A percentile compares a stretch with the other conserved stretches of the same genome.
Evolutionary conservation across 2,888 invertebrate genomes (phyloP).

Genomic region (Seira musarum): DNA sequence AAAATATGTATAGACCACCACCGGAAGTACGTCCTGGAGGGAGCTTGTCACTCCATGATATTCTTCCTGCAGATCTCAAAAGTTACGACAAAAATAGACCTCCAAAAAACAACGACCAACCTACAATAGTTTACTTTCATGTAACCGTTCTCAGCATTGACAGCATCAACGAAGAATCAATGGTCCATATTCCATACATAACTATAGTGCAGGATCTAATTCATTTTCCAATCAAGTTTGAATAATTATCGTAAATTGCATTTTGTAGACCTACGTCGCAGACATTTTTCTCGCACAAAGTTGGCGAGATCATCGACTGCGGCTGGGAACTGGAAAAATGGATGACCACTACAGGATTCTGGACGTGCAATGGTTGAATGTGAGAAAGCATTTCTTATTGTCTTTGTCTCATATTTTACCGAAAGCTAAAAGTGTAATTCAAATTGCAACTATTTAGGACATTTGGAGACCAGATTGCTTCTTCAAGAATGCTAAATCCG

Average conservation of each 20-base stretch:
- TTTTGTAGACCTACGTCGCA: slow-evolving; percentile 88
- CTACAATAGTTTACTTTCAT: slow-evolving; percentile 91
- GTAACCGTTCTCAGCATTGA: slow-evolving; percentile 92
- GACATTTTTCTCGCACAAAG: slow-evolving; percentile 94
- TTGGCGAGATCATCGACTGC: slow-evolving; percentile 90
- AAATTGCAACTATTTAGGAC: slow-evolving; percentile 75
- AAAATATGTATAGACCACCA: slow-evolving; percentile 54
- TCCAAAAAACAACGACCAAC: slow-evolving; percentile 87
- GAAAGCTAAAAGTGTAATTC: background rate
- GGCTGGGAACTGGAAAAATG: slow-evolving; percentile 92
- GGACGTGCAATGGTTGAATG: slow-evolving; percentile 86
- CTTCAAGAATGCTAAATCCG: slow-evolving; percentile 94
- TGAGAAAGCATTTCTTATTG: slow-evolving; percentile 36
- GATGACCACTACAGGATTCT: slow-evolving; percentile 91
- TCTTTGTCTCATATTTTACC: too few species aligned
- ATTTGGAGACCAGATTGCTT: slow-evolving; percentile 96
- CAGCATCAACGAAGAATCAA: slow-evolving; percentile 96
- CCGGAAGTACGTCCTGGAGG: slow-evolving; percentile 60
- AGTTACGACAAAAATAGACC: slow-evolving; percentile 92
- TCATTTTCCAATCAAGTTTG: too few species aligned
- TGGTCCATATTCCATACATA: too few species aligned
- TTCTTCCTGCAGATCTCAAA: slow-evolving; percentile 87
- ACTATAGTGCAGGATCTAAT: too few species aligned
- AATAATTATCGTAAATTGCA: too few species aligned
- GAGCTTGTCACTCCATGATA: slow-evolving; percentile 86